Conservation (phyloP, 2,888 invertebrate genomes). For the Esperia sulphurella region DNA sequence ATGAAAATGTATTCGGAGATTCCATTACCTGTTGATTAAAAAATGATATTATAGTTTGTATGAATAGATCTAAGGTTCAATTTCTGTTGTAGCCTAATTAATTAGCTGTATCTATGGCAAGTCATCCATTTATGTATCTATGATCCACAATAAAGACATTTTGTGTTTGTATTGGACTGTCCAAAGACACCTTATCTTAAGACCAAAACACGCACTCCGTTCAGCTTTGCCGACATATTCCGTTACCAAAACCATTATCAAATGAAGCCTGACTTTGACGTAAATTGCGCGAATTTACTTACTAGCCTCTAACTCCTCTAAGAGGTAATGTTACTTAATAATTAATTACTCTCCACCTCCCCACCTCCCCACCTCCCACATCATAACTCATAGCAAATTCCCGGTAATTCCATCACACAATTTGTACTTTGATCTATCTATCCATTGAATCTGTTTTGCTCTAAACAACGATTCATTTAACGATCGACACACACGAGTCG, state of each 20-base stretch:
- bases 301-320: background rate
- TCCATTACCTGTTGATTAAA: too few species aligned
- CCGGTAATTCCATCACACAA: slow-evolving; percentile 23
- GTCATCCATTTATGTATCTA: too few species aligned
- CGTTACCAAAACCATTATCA: background rate
- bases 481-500: slow-evolving; percentile 1
- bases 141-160: too few species aligned
- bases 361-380: background rate
- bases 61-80: too few species aligned
- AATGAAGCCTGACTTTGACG: background rate
- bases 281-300: background rate
- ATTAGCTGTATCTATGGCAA: too few species aligned
- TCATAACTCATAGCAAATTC: slow-evolving; percentile 14
- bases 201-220: too few species aligned
- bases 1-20: too few species aligned
- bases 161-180: too few species aligned
- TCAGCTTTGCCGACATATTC: background rate
- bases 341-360: slow-evolving; percentile 1
- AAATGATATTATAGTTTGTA: too few species aligned
- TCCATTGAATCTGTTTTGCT: slow-evolving; percentile 16
- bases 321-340: slow-evolving; percentile 6
- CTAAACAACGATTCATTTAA: slow-evolving; percentile 22
- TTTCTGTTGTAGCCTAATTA: too few species aligned
- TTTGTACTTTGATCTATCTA: slow-evolving; percentile 20
- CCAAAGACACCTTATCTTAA: too few species aligned